Conservation (phyloP, 2,888 invertebrate species). For the Scotopteryx bipunctaria region DNA sequence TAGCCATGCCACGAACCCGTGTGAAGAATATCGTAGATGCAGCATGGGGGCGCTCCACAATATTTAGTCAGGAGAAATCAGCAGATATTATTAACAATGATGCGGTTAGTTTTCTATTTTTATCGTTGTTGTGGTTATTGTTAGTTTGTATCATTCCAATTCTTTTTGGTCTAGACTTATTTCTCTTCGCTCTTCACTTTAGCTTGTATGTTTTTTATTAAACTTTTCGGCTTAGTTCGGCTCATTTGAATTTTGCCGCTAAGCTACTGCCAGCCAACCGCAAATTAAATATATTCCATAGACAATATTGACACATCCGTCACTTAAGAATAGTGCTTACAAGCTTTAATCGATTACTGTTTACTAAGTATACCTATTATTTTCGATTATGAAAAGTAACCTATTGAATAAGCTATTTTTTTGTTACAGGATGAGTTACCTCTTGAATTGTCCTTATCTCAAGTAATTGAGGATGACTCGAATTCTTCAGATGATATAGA, state of each 20-base stretch:
- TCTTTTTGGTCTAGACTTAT: background rate
- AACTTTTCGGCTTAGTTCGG: too few species aligned
- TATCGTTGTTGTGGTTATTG: background rate
- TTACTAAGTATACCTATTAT: too few species aligned
- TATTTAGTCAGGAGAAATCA: constrained; percentile 13
- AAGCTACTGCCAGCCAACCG: background rate
- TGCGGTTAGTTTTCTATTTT: background rate
- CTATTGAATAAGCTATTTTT: too few species aligned
- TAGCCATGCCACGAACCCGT: background rate
- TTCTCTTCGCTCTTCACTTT: too few species aligned
- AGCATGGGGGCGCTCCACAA: constrained; percentile 10
- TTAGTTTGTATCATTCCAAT: background rate
- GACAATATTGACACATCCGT: background rate
- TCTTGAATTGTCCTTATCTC: constrained; percentile 4
- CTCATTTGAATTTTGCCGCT: too few species aligned
- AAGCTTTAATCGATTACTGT: background rate
- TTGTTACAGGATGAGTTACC: constrained; percentile 4
- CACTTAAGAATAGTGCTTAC: background rate
- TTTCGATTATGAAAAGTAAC: background rate
- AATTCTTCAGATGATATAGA: background rate
- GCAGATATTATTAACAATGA: background rate
- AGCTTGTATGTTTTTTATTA: too few species aligned
- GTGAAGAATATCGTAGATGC: constrained; percentile 16
- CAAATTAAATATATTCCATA: background rate
- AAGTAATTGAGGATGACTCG: constrained; percentile 3